Evolutionary conservation across 2,113 vertebrate species (phyloP), one percentile per base, ranked within the genome.

Genomic region (Mobula birostris): DNA sequence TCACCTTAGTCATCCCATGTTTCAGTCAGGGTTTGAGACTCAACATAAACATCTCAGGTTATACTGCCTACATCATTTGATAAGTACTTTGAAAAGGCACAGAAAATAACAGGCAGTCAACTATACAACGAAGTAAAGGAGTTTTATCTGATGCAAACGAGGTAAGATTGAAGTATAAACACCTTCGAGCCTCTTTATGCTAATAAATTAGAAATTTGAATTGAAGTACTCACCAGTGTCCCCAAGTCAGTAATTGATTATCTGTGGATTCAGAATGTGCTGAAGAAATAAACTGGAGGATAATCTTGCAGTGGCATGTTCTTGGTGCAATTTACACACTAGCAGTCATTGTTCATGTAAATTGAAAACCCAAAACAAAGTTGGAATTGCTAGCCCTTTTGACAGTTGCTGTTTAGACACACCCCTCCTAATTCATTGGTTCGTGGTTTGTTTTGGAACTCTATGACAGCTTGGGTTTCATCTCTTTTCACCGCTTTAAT

Each of bases 201-300:
- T 88, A 7, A n/a, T 17, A 17, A n/a, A 32, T 32, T 29, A 90
- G 85, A 66, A 19, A 66, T 1, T 32, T 32, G 32, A n/a, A 15
- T 19, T 90, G 85, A 68, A 90, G n/a, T 29, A 90, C 85, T 90
- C 85, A 83, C 80, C 80, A 83, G 40, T 83, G 40, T 32, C 83
- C 56, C 83, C 61, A 11, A 63, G 85, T 68, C 61, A 88, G 85
- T 5, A 32, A 32, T 17, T 2, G 63, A 63, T 68, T 61, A 15
- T 32, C 85, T 90, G 85, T 66, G 85, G 32, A 90, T 90, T 90
- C 85, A 90, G 17, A 66, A 68, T 32, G 6, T 32, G 27, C 85
- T 66, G n/a, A 32, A 66, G n/a, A 66, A 90, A 19, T 63, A 32
- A 90, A 40, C 85, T n/a, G 58, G 85, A 90, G 29, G 12, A 29